Evolutionary conservation across 2,888 invertebrate species (phyloP).

Genomic region (Diploptera punctata): DNA sequence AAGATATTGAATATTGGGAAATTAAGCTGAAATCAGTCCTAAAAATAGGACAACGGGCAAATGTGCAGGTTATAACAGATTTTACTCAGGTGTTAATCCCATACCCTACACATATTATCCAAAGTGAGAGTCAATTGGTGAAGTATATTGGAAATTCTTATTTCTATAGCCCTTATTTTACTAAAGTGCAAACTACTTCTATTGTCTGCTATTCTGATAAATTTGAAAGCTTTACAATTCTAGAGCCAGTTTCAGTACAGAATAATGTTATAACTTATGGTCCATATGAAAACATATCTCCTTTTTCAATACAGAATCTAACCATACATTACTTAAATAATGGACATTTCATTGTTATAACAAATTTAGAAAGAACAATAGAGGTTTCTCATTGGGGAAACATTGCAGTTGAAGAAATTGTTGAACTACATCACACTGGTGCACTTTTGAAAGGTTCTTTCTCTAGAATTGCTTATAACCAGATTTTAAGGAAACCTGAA

Average conservation of each 20-base stretch:
- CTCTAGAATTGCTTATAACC: background rate
- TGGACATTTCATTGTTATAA: background rate
- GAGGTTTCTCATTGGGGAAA: slow-evolving; percentile 8
- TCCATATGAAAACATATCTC: background rate
- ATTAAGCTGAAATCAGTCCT: background rate
- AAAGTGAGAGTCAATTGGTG: background rate
- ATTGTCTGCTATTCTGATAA: background rate
- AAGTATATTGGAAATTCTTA: background rate
- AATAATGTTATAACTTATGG: slow-evolving; percentile 1
- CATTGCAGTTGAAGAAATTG: slow-evolving; percentile 7
- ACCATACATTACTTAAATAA: background rate
- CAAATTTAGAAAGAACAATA: background rate
- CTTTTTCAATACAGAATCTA: background rate
- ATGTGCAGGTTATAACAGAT: background rate
- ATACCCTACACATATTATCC: background rate
- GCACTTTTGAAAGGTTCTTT: background rate
- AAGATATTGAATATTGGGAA: background rate
- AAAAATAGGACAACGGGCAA: background rate
- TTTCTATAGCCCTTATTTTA: background rate
- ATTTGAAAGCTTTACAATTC: background rate
- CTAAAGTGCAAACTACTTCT: background rate
- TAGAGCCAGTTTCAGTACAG: background rate
- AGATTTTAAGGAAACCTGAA: background rate
- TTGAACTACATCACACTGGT: slow-evolving; percentile 4
- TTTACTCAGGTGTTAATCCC: background rate